Base-by-base conservation (phyloP, 2,113 vertebrate species). In the Mus pahari region DNA sequence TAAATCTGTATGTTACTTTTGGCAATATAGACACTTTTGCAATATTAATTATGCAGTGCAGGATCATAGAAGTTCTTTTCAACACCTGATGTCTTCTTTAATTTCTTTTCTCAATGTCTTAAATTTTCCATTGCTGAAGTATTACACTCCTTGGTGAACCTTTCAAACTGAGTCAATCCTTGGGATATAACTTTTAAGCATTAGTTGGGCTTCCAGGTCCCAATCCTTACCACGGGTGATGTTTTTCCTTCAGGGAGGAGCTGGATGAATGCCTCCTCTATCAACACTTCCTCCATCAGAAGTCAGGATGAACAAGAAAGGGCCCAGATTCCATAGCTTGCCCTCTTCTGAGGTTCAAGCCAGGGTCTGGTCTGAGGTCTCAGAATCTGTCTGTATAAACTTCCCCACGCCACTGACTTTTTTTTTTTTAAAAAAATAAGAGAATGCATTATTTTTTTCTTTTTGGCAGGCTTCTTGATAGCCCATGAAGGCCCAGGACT, bases 361-460 rank as follows among this genome's bases (percentile, higher is more conserved):
- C 39, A 62, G 45, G 90, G 24, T 94, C 89, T 82, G 62, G 45
- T 62, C 50, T 24, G 39, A 73, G 62, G 62, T 90, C 42, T 91
- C 5, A 1, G 78, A 95, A 39, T 92, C 24, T 55, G 50, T 88
- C 36, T 58, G 33, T 73, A 45, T 81, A 90, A 75, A 91, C n/a
- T 90, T 94, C 42, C n/a, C 74, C 42, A 83, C 7, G 28, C 74
- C 24, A 83, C 17, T 95, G 66, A 79, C 79, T 88, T 92, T 94
- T 60, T 42, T 68, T 33, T 71, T 71, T 8, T 26, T 7, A n/a
- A n/a, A 7, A 42, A 36, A 53, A 60, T 45, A 66, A 94, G 8
- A 64, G 86, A 86, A 36, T 36, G 19, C 66, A 75, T 82, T 53
- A 39, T 13, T 68, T 53, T 62, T 86, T 48, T 48, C 60, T 88